phyloP scores from a whole-genome alignment of 2,797 vertebrate species.

The Graptemys geographica region DNA sequence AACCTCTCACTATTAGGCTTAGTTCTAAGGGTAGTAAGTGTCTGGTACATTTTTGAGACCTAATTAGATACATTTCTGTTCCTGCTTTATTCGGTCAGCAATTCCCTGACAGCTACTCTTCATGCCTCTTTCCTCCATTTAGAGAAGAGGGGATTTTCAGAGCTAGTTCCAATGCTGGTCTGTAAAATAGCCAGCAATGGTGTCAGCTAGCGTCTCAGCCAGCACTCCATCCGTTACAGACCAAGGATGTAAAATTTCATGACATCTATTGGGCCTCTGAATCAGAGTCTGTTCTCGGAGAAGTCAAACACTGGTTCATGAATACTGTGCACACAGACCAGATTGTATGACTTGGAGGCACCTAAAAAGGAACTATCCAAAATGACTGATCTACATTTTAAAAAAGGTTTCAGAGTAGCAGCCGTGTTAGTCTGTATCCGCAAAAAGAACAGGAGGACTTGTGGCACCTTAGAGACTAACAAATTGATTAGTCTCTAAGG shows the following conservation, averaged over 20 bases:
- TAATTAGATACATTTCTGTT: not conserved
- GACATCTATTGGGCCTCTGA: not conserved
- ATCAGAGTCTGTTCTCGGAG: not conserved
- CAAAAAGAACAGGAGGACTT: too few species aligned
- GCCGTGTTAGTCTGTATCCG: too few species aligned
- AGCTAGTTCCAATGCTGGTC: not conserved
- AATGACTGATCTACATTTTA: not conserved
- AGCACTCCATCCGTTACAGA: not conserved
- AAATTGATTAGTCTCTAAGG: too few species aligned
- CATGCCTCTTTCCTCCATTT: not conserved
- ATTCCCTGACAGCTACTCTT: not conserved
- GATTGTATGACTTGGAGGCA: not conserved
- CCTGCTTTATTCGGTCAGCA: not conserved
- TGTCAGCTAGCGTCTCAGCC: not conserved
- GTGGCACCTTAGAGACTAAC: too few species aligned
- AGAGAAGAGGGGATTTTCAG: slow-evolving; percentile 2
- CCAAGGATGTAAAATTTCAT: not conserved
- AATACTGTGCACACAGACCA: not conserved
- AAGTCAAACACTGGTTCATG: not conserved
- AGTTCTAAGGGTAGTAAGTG: not conserved
- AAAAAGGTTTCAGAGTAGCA: not conserved
- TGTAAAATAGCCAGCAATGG: not conserved
- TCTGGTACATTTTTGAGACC: not conserved
- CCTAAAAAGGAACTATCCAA: not conserved
- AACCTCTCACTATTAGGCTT: not conserved